Evolutionary conservation across 2,113 vertebrate species (phyloP), one percentile per base, ranked within the genome.

Genomic region (Hyla sarda): DNA sequence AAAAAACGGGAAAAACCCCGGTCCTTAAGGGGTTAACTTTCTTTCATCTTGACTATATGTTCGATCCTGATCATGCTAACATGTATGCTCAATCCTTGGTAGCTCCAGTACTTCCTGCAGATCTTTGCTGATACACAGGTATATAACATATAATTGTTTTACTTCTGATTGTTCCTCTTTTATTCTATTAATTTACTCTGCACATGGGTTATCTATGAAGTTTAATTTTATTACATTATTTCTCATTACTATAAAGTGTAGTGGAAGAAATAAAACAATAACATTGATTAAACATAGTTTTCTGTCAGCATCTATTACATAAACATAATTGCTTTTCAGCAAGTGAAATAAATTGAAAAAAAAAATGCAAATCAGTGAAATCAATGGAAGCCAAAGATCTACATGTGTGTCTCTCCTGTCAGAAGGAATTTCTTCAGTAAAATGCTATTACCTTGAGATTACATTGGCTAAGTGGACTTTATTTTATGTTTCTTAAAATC

Each of bases 291-390:
- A 3, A 37, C 37, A 71, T 34, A 16, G 60, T 52, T 82, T 25
- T 72, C 30, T 11, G 28, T 32, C 21, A 52, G 25, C 12, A 67
- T 21, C 32, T 83, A 12, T 73, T 58, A 71, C 67, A 83, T 48
- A 37, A 48, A 67, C 34, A 69, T 71, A 83, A 83, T 83, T 56
- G 69, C 32, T 60, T 74, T 7, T 28, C 69, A 58, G 50, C 23
- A 56, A 41, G 69, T 34, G 67, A 71, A 83, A 41, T 74, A 71
- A 83, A 74, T 74, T 73, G 82, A 74, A 74, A 69, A 73, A 74
- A 74, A 69, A 73, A 58, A 83, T 83, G 82, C 50, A 83, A 83
- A 83, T 73, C 19, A 73, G 5, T 17, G 14, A 56, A 58, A 73
- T 74, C 82, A 58, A 60, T 83, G 69, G 50, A 47, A 45, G 21